Evolutionary conservation across 23 tunicate species (phyloP).

Genomic region (Oikopleura dioica): DNA sequence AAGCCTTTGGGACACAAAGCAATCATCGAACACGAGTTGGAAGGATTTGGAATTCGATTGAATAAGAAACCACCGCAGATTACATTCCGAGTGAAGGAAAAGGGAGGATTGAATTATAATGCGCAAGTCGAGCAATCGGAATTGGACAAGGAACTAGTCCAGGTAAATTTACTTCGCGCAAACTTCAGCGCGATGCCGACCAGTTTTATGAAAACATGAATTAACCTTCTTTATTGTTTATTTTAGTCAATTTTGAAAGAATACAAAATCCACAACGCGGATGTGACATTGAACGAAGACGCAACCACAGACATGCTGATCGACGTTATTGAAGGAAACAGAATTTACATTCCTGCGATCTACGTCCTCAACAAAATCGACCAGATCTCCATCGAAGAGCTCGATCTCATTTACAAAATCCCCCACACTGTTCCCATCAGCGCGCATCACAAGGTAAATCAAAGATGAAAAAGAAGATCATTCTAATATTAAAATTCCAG

Average conservation of each 20-base stretch:
- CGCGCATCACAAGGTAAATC: constrained; percentile 62
- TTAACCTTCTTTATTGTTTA: background rate
- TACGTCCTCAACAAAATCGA: constrained; percentile 86
- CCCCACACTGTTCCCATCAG: constrained; percentile 98
- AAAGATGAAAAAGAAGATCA: background rate
- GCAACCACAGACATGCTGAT: constrained; percentile 65
- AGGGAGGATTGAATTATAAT: constrained; percentile 86
- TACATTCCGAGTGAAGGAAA: constrained; percentile 62
- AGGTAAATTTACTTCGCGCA: constrained; percentile 15
- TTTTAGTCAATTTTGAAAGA: constrained; percentile 47
- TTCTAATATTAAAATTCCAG: no score
- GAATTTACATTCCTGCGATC: constrained; percentile 84
- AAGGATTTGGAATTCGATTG: constrained; percentile 93
- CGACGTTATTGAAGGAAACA: constrained; percentile 82
- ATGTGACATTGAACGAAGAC: constrained; percentile 69
- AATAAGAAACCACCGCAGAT: constrained; percentile 91
- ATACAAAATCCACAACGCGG: constrained; percentile 91
- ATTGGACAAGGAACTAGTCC: constrained; percentile 43
- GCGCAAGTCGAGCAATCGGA: constrained; percentile 75
- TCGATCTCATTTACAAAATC: constrained; percentile 92
- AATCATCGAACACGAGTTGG: constrained; percentile 69
- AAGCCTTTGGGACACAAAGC: constrained; percentile 92
- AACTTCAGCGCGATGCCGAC: no score
- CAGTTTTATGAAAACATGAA: background rate
- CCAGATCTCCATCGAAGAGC: constrained; percentile 92